These are phyloP conservation scores for Invenusta paracnida DNA, from an alignment of 2,888 invertebrate genomes.

Conservation along the genomic window DNA sequence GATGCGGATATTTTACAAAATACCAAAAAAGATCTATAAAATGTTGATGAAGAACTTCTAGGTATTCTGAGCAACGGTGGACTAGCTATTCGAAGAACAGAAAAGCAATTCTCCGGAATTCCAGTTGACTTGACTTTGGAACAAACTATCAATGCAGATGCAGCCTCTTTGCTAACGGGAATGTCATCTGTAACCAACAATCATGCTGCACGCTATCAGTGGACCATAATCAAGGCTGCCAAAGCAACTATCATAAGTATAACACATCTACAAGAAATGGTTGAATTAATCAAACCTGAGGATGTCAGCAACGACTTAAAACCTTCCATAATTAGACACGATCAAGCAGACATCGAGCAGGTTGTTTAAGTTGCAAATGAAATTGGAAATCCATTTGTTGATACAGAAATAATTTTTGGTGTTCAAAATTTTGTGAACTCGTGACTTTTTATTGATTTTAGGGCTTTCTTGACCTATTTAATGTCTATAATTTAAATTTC, in stretches of 20 bases:
- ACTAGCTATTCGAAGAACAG: conserved; percentile 36
- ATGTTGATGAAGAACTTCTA: not conserved
- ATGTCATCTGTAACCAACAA: conserved; percentile 40
- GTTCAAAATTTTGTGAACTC: too few species aligned
- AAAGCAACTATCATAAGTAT: conserved; percentile 38
- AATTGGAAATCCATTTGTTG: conserved; percentile 29
- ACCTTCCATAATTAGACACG: conserved; percentile 8
- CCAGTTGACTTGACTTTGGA: conserved; percentile 36
- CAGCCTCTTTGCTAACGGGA: conserved; percentile 40
- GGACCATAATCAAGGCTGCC: conserved; percentile 41
- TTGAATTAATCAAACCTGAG: conserved; percentile 4
- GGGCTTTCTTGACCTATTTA: too few species aligned
- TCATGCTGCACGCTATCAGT: conserved; percentile 38
- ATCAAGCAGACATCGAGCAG: conserved; percentile 11
- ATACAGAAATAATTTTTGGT: too few species aligned
- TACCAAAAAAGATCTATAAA: too few species aligned
- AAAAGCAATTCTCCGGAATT: not conserved
- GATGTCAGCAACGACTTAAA: conserved; percentile 36
- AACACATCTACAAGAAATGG: conserved; percentile 33
- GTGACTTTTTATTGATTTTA: too few species aligned
- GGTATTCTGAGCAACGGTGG: conserved; percentile 34
- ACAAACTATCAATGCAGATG: conserved; percentile 44
- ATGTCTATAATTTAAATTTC: too few species aligned
- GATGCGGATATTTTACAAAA: conserved; percentile 30
- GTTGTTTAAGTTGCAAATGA: conserved; percentile 20